Evolutionary conservation across 2,797 vertebrate species (phyloP).

Genomic region (Melopsittacus undulatus): DNA sequence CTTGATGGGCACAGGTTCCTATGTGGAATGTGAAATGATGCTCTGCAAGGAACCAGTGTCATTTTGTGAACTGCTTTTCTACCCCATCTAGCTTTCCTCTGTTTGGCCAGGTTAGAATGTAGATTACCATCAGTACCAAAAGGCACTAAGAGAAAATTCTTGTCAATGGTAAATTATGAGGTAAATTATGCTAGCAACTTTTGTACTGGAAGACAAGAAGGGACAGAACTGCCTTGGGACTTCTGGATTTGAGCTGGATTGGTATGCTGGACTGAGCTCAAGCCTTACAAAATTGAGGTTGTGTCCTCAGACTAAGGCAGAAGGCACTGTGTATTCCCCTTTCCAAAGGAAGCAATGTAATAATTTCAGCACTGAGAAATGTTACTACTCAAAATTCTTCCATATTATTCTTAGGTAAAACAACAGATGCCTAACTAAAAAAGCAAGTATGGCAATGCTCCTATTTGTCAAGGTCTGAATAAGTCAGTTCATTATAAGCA

Average conservation of each 20-base stretch:
- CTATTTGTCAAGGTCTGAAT: neutral
- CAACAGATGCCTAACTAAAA: neutral
- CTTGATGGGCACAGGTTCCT: neutral
- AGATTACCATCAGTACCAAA: neutral
- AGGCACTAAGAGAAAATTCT: neutral
- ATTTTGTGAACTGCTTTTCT: neutral
- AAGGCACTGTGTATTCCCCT: neutral
- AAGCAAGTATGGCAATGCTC: neutral
- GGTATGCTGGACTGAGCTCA: neutral
- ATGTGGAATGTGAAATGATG: neutral
- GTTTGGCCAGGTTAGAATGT: neutral
- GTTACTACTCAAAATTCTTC: neutral
- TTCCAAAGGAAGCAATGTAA: neutral
- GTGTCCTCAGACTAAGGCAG: neutral
- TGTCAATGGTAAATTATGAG: neutral
- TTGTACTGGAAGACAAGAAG: neutral
- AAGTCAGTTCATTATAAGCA: constrained; percentile 8
- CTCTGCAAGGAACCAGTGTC: neutral
- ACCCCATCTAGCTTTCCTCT: neutral
- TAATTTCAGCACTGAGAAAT: neutral
- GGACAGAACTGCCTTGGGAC: neutral
- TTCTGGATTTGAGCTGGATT: neutral
- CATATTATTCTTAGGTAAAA: constrained; percentile 20
- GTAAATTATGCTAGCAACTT: neutral
- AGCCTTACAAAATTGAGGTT: neutral